Percentiles rank a stretch among this genome's conserved stretches.
Conservation (phyloP, 2,797 vertebrate species). For the Tympanoctomys barrerae region DNA sequence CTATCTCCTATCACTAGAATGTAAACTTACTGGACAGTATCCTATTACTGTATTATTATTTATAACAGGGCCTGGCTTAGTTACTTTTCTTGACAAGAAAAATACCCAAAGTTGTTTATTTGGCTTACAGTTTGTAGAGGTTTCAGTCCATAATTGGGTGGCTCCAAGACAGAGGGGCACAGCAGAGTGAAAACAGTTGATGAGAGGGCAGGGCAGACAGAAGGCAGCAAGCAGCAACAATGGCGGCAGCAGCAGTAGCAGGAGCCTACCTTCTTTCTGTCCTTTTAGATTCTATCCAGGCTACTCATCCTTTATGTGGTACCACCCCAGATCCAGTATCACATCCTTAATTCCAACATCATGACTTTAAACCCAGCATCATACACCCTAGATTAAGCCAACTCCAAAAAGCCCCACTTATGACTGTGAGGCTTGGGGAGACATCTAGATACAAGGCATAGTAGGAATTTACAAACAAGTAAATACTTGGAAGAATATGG, state of each 20-base stretch:
- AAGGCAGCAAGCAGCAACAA: neutral
- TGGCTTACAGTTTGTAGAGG: neutral
- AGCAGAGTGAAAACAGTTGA: neutral
- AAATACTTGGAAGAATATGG: neutral
- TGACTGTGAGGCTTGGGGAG: neutral
- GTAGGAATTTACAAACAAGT: conserved; percentile 8
- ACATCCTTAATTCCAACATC: neutral
- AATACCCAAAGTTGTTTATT: neutral
- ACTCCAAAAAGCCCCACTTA: neutral
- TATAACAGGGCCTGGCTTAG: neutral
- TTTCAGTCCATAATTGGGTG: neutral
- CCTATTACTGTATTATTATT: neutral
- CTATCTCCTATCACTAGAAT: conserved; percentile 7
- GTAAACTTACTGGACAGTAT: neutral
- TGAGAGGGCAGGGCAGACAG: neutral
- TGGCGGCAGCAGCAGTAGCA: too few relatives aligned
- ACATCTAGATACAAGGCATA: neutral
- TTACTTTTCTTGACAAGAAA: neutral
- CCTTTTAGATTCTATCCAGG: neutral
- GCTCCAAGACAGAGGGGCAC: neutral
- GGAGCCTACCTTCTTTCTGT: neutral
- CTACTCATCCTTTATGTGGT: neutral
- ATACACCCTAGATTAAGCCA: neutral
- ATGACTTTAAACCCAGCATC: neutral
- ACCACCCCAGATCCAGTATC: neutral